phyloP scores from a whole-genome alignment of 2,113 vertebrate genomes.

The Emydocephalus ijimae region DNA sequence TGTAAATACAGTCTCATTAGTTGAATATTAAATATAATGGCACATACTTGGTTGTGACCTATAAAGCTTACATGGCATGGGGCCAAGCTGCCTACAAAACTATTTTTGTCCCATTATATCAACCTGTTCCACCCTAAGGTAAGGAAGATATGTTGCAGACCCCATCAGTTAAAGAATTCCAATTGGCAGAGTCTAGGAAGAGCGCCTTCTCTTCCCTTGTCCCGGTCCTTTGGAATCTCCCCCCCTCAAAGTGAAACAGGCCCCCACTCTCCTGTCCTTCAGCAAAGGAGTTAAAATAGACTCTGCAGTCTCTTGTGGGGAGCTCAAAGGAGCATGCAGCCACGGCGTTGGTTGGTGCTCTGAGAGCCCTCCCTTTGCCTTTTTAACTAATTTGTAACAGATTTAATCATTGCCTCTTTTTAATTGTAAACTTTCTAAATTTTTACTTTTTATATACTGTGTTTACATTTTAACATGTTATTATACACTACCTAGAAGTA shows the following conservation, averaged over 20 bases:
- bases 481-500: background rate
- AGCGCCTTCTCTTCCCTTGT: background rate
- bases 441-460: background rate
- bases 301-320: background rate
- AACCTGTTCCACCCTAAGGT: background rate
- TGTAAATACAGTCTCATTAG: background rate
- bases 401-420: background rate
- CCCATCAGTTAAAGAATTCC: background rate
- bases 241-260: background rate
- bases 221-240: background rate
- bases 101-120: background rate
- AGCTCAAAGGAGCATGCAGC: background rate
- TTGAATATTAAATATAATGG: background rate
- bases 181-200: background rate
- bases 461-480: background rate
- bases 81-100: background rate
- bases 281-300: background rate
- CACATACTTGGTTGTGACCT: background rate
- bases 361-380: background rate
- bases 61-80: background rate
- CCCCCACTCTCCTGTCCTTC: background rate
- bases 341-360: background rate
- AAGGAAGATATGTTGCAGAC: background rate
- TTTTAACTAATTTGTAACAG: background rate
- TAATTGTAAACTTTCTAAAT: background rate